Percentiles rank a stretch among this genome's conserved stretches.
phyloP scores from a whole-genome alignment of 2,113 vertebrate species.

The Thermophis baileyi region DNA sequence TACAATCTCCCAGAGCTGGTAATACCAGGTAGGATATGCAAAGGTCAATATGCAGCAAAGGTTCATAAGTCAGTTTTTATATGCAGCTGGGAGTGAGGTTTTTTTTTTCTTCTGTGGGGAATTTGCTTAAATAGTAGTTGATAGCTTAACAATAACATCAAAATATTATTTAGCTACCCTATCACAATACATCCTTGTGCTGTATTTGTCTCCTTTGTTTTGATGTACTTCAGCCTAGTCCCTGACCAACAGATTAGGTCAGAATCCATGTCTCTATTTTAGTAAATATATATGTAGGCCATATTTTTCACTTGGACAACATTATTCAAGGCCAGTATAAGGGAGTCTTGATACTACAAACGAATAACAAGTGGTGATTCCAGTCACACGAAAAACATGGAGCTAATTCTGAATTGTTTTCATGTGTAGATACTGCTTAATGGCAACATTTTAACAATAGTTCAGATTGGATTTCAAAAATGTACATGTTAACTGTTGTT shows the following conservation, averaged over 20 bases:
- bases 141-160: neutral
- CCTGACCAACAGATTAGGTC: neutral
- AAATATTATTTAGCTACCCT: neutral
- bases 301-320: neutral
- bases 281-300: neutral
- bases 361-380: neutral
- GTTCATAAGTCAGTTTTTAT: neutral
- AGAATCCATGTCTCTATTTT: neutral
- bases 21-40: neutral
- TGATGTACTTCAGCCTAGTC: neutral
- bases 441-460: neutral
- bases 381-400: neutral
- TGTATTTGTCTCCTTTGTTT: neutral
- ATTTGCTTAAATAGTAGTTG: neutral
- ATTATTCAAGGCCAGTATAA: neutral
- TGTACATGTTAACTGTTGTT: slow-evolving; percentile 24
- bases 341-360: neutral
- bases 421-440: neutral
- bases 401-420: neutral
- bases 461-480: neutral
- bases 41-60: neutral
- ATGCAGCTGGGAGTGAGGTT: neutral
- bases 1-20: neutral
- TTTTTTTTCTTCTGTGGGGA: neutral
- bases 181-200: neutral